Percentiles rank a stretch among this genome's conserved stretches.
phyloP scores from a whole-genome alignment of 2,113 vertebrate genomes.

The Tor tambroides region DNA sequence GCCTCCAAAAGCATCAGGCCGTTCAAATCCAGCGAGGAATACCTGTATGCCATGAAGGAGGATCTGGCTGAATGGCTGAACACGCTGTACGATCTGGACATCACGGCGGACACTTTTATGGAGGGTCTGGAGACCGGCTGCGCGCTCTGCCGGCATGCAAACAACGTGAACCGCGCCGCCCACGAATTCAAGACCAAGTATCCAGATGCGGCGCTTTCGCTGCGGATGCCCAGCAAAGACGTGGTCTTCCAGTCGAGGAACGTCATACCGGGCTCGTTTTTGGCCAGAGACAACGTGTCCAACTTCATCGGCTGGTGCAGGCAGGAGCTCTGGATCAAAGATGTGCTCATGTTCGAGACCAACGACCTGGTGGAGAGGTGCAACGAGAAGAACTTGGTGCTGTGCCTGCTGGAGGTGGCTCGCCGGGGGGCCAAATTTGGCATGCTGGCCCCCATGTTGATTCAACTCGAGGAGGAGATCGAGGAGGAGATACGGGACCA shows the following conservation, averaged over 20 bases:
- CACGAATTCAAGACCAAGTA: slow-evolving; percentile 75
- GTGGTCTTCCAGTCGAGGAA: slow-evolving; percentile 87
- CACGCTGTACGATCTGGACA: slow-evolving; percentile 84
- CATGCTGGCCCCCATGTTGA: slow-evolving; percentile 94
- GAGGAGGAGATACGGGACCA: slow-evolving; percentile 89
- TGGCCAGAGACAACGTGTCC: slow-evolving; percentile 93
- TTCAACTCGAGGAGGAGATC: slow-evolving; percentile 97
- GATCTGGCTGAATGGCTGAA: slow-evolving; percentile 96
- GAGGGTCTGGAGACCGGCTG: slow-evolving; percentile 87
- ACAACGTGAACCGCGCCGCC: slow-evolving; percentile 84
- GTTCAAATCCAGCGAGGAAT: slow-evolving; percentile 88
- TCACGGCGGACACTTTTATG: slow-evolving; percentile 85
- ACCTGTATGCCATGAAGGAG: slow-evolving; percentile 98
- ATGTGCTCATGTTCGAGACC: slow-evolving; percentile 98
- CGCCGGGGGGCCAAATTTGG: slow-evolving; percentile 90
- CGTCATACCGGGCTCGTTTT: slow-evolving; percentile 85
- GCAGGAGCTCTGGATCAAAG: slow-evolving; percentile 89
- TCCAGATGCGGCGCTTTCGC: slow-evolving; percentile 73
- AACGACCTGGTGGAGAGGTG: slow-evolving; percentile 93
- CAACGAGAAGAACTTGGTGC: slow-evolving; percentile 95
- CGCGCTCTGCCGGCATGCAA: slow-evolving; percentile 90
- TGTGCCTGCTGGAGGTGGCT: slow-evolving; percentile 95
- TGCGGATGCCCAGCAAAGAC: slow-evolving; percentile 80
- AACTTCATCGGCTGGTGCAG: slow-evolving; percentile 98
- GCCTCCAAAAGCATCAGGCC: slow-evolving; percentile 84